Evolutionary conservation across 1,140 invertebrate species (phyloP), one percentile per base, ranked within the genome.

Genomic region (Bombus balteatus): DNA sequence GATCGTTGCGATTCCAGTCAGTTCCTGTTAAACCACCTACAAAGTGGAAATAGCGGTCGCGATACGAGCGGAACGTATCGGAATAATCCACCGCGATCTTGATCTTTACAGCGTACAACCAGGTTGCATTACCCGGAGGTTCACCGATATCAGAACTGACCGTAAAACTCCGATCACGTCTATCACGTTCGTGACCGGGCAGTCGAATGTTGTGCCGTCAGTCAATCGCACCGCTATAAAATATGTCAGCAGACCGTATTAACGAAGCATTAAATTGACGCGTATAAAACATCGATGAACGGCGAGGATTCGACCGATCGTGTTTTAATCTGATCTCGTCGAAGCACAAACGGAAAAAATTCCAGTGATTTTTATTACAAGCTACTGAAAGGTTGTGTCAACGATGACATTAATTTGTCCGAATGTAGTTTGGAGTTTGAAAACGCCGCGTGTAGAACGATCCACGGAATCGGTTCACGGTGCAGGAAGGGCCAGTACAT

Each of bases 131-230:
- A 53, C 53, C 71, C 43, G 68, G 25, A 83, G 68, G 78, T 76
- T 86, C 25, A 66, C 34, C 53, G 73, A 68, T 83, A 89, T 87
- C 87, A 62, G 66, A 37, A 73, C 72, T 71, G 62, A 53, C 70
- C 43, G 74, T 87, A 87, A 90, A 90, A 87, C 82, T 68, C 74
- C 68, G 85, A 87, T 87, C 85, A 84, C 81, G 88, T 89, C 66
- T 89, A 77, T 89, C 86, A 89, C 80, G 83, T 83, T 81, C 86
- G 88, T 90, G 88, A 90, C 80, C 83, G 39, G 28, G 66, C 86
- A 85, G 37, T 66, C 68, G 68, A 87, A 89, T 78, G 81, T 84
- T 80, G 83, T 59, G 62, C 75, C 37, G 76, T 89, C 84, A 79
- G 84, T 89, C 88, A 89, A 83, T 89, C 66, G 87, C 72, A 22